phyloP scores from a whole-genome alignment of 2,888 invertebrate species.

The Diarsia mendica region DNA sequence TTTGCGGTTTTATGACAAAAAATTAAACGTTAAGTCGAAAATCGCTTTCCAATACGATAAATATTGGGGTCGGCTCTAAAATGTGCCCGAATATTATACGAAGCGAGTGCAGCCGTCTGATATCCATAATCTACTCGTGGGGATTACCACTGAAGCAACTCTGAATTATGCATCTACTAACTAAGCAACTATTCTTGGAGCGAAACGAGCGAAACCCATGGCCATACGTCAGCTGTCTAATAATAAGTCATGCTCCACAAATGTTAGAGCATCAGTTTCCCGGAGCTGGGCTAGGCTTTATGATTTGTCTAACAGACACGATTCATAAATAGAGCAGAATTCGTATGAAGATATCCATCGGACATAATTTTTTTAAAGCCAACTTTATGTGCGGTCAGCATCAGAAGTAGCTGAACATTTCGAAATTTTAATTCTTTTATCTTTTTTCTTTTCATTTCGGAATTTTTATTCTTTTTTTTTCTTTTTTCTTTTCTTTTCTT shows the following conservation, averaged over 20 bases:
- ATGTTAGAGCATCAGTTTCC: background rate
- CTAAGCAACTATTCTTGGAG: slow-evolving; percentile 7
- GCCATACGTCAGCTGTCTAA: background rate
- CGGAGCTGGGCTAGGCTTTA: background rate
- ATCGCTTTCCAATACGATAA: slow-evolving; percentile 12
- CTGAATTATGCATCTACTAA: slow-evolving; percentile 12
- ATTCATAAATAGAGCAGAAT: background rate
- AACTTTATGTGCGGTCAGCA: too few species aligned
- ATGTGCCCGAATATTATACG: slow-evolving; percentile 13
- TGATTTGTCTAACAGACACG: background rate
- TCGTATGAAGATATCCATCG: background rate
- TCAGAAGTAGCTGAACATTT: too few species aligned
- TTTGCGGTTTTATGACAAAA: background rate
- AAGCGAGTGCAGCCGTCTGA: slow-evolving; percentile 20
- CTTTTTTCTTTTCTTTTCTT: too few species aligned
- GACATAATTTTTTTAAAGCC: background rate
- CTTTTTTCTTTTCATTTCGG: too few species aligned
- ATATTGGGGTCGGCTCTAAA: slow-evolving; percentile 1
- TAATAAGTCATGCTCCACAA: background rate
- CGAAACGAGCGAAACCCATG: background rate
- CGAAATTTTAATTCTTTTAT: too few species aligned
- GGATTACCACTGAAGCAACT: slow-evolving; percentile 9
- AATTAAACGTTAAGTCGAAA: background rate
- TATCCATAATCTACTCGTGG: slow-evolving; percentile 16
- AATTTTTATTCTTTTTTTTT: too few species aligned